Evolutionary conservation across 2,888 invertebrate species (phyloP), one percentile per base, ranked within the genome.

Genomic region (Teleogryllus oceanicus): DNA sequence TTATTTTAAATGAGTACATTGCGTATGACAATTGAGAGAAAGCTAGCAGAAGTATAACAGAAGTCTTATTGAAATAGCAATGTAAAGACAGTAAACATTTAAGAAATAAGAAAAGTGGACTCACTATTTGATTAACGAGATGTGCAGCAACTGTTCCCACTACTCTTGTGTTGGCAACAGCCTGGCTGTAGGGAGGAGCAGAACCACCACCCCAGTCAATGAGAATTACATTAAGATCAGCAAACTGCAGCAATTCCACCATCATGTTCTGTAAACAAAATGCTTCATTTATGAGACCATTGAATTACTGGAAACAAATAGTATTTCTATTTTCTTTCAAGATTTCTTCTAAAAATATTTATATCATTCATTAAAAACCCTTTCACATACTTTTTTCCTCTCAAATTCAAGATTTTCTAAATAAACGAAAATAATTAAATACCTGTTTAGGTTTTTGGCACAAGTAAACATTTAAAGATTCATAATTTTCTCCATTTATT

Each of bases 181-280:
- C 97, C 87, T 97, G 96, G 0, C 94, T 93, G 85, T 97, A 98
- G 0, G 96, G 96, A 0, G 96, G 96, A 82, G 92, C 92, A 0
- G 96, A 94, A 0, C 96, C 97, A 10, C 91, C 91, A 81, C 94
- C 91, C 97, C 96, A 97, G 85, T 96, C 96, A 2, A 96, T 91
- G 0, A 94, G 89, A 18, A 96, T 89, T 0, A 96, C 94, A 79
- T 94, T 93, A 75, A 92, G 92, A 78, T 92, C 91, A 75, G 92
- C 92, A 79, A 92, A 90, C 1, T 90, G 89, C 11, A 97, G 86
- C n/a, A 97, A 87, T 50, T 93, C 92, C 79, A 91, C 89, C 20
- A 91, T 91, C 89, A 94, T 91, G 78, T 91, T 90, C 89, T 92
- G 88, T 81, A 93, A 91, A 92, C 92, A 21, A 84, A 85, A 82